These are phyloP conservation scores for Limosa lapponica DNA, from an alignment of 2,797 vertebrate genomes.

Conservation along the genomic window DNA sequence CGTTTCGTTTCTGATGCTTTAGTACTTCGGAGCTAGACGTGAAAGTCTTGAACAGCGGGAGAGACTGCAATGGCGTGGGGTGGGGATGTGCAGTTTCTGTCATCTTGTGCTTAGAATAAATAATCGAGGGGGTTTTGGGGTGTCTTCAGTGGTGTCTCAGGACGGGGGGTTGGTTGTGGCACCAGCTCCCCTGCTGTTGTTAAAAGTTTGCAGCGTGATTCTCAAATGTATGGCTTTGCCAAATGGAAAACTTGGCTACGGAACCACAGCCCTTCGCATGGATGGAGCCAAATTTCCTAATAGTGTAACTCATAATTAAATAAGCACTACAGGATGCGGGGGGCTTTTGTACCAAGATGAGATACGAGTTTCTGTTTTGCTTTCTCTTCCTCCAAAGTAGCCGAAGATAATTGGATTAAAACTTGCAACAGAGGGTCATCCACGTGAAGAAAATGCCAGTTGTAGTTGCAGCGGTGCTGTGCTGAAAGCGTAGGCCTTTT, in stretches of 20 bases:
- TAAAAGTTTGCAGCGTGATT: not conserved
- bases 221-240: not conserved
- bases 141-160: not conserved
- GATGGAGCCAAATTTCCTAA: not conserved
- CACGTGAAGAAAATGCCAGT: not conserved
- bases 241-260: not conserved
- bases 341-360: not conserved
- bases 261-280: not conserved
- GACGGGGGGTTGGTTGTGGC: not conserved
- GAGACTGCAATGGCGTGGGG: not conserved
- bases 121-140: accelerated
- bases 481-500: not conserved
- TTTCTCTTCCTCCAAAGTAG: not conserved
- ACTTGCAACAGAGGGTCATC: not conserved
- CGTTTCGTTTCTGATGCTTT: not conserved
- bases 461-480: not conserved
- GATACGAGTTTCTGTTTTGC: not conserved
- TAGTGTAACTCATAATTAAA: not conserved
- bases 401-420: not conserved
- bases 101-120: not conserved
- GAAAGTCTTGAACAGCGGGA: not conserved
- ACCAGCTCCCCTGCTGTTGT: not conserved
- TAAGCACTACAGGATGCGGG: not conserved
- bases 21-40: not conserved
- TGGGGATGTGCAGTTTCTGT: not conserved